These are phyloP conservation scores for Microdon myrmicae DNA, from an alignment of 2,888 invertebrate genomes.

Conservation along the genomic window DNA sequence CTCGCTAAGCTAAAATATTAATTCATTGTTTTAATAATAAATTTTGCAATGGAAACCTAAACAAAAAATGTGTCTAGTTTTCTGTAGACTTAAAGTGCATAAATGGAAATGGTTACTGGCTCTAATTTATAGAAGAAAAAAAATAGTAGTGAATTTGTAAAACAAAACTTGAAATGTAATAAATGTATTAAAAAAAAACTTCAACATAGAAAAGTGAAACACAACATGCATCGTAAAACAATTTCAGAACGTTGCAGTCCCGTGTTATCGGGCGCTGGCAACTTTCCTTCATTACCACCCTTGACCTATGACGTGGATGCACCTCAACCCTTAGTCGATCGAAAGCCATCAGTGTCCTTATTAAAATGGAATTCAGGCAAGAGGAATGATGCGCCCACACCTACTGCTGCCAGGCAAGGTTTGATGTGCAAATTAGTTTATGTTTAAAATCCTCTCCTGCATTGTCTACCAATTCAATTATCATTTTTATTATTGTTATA, in stretches of 20 bases:
- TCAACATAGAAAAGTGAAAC: constrained; percentile 44
- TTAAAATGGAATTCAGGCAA: constrained; percentile 68
- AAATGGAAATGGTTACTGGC: constrained; percentile 9
- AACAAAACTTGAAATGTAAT: constrained; percentile 8
- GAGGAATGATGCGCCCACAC: constrained; percentile 60
- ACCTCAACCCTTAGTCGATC: constrained; percentile 77
- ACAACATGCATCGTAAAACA: constrained; percentile 38
- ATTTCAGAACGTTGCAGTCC: constrained; percentile 79
- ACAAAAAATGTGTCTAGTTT: constrained; percentile 62
- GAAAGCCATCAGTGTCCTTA: constrained; percentile 74
- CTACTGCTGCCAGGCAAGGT: constrained; percentile 70
- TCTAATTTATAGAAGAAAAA: constrained; percentile 8
- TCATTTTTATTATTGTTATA: background rate
- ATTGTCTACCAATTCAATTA: too few species aligned
- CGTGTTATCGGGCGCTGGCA: constrained; percentile 69
- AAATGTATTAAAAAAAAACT: constrained; percentile 22
- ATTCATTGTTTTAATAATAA: constrained; percentile 7
- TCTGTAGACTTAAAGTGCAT: constrained; percentile 48
- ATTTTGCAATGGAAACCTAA: too few species aligned
- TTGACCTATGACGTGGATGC: constrained; percentile 74
- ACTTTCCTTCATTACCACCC: constrained; percentile 69
- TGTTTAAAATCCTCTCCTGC: too few species aligned
- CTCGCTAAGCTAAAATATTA: constrained; percentile 2
- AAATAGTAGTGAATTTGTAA: constrained; percentile 7
- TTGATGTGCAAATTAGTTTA: constrained; percentile 60